phyloP scores from a whole-genome alignment of 2,797 vertebrate genomes.

The Myripristis murdjan region DNA sequence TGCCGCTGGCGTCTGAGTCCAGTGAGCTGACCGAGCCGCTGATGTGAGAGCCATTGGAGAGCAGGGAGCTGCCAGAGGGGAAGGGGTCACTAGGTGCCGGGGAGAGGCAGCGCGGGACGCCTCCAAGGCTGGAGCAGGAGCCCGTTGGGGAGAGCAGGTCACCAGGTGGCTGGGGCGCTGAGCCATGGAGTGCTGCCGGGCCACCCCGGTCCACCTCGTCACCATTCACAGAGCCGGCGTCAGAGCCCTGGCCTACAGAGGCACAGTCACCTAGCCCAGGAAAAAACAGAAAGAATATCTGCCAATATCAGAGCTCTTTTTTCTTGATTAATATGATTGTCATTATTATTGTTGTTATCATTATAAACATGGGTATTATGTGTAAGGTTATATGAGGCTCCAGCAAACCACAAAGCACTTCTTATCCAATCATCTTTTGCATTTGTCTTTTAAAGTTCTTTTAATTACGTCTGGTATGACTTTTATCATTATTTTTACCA shows the following conservation, averaged over 20 bases:
- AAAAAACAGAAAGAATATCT: background rate
- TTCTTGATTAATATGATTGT: too few species aligned
- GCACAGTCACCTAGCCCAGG: constrained; percentile 69
- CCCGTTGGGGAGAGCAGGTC: constrained; percentile 84
- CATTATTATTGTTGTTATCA: too few species aligned
- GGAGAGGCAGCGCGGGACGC: constrained; percentile 86
- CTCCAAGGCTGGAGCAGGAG: constrained; percentile 86
- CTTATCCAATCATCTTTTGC: too few species aligned
- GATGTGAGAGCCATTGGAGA: constrained; percentile 90
- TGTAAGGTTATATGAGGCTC: too few species aligned
- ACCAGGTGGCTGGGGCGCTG: constrained; percentile 66
- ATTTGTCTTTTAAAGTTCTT: too few species aligned
- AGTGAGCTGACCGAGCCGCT: constrained; percentile 89
- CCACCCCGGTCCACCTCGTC: constrained; percentile 82
- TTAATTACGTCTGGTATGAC: too few species aligned
- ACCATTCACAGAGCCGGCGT: constrained; percentile 85
- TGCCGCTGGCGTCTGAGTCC: constrained; percentile 88
- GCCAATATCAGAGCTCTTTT: too few species aligned
- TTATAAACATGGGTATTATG: too few species aligned
- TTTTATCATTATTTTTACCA: too few species aligned
- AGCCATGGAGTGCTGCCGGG: constrained; percentile 63
- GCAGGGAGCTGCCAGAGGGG: constrained; percentile 87
- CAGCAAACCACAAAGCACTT: too few species aligned
- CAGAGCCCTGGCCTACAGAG: constrained; percentile 70
- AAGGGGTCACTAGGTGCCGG: constrained; percentile 88